phyloP scores from a whole-genome alignment of 2,797 vertebrate genomes.

The Tapirus indicus region DNA sequence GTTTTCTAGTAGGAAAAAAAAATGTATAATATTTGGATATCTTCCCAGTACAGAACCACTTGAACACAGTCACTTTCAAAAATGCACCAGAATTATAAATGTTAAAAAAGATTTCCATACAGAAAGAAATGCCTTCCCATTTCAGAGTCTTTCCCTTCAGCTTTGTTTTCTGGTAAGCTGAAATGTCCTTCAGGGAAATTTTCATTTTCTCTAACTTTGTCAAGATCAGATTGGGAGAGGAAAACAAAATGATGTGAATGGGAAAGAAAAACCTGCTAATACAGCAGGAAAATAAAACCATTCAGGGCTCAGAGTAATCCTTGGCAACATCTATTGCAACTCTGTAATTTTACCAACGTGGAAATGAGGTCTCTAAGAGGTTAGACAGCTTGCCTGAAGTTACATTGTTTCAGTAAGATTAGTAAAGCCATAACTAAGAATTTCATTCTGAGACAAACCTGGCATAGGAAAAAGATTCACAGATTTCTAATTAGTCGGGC shows the following conservation, averaged over 20 bases:
- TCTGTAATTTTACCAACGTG: slow-evolving; percentile 1
- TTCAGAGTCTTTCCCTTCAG: background rate
- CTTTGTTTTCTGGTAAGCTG: background rate
- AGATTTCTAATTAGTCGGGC: background rate
- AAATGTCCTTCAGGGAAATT: background rate
- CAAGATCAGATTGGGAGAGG: background rate
- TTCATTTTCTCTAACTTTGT: slow-evolving; percentile 9
- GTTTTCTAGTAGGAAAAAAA: slow-evolving; percentile 2
- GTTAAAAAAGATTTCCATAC: background rate
- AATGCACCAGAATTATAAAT: background rate
- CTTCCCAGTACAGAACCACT: background rate
- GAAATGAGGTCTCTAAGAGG: background rate
- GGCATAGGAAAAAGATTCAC: background rate
- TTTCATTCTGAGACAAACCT: background rate
- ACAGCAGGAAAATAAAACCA: background rate
- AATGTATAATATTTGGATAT: background rate
- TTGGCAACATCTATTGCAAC: background rate
- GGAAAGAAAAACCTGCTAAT: background rate
- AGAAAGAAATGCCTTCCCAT: background rate
- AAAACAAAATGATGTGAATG: background rate
- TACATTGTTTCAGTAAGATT: background rate
- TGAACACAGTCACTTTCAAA: background rate
- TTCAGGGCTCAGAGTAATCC: background rate
- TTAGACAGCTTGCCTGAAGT: background rate
- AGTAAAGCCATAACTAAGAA: background rate